phyloP scores from a whole-genome alignment of 2,113 vertebrate genomes.

The Cyanoliseus patagonus region DNA sequence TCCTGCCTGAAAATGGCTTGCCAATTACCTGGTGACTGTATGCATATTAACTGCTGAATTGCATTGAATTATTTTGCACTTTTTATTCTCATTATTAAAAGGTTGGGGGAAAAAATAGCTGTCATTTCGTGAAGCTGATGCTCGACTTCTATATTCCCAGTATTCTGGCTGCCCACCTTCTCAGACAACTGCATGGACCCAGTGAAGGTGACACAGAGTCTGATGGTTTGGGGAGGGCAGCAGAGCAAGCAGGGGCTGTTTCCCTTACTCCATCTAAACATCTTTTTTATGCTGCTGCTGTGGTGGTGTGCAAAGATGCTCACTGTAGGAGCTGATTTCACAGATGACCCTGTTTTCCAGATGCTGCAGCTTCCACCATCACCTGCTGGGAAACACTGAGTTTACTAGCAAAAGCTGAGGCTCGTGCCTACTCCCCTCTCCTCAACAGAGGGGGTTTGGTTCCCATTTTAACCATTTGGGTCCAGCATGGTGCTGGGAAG shows the following conservation, averaged over 20 bases:
- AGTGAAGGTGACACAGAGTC: background rate
- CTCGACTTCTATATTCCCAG: background rate
- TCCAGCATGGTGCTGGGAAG: background rate
- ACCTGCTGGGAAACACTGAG: background rate
- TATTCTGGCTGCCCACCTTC: background rate
- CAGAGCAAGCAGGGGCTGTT: background rate
- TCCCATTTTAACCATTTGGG: background rate
- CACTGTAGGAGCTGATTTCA: background rate
- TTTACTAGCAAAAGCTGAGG: background rate
- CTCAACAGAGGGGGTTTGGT: background rate
- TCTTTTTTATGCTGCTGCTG: background rate
- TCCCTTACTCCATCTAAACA: background rate
- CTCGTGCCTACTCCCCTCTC: background rate
- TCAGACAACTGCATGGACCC: background rate
- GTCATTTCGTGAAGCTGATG: background rate
- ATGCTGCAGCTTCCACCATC: background rate
- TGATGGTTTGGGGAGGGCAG: background rate
- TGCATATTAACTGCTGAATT: slow-evolving; percentile 1
- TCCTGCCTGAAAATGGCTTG: background rate
- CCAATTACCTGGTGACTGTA: background rate
- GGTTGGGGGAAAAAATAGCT: background rate
- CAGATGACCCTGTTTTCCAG: background rate
- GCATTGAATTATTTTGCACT: background rate
- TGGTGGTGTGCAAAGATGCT: background rate
- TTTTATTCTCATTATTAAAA: background rate